Percentiles rank a stretch among this genome's conserved stretches.
Evolutionary conservation across 2,113 vertebrate genomes (phyloP).

Genomic region (Emydocephalus ijimae): DNA sequence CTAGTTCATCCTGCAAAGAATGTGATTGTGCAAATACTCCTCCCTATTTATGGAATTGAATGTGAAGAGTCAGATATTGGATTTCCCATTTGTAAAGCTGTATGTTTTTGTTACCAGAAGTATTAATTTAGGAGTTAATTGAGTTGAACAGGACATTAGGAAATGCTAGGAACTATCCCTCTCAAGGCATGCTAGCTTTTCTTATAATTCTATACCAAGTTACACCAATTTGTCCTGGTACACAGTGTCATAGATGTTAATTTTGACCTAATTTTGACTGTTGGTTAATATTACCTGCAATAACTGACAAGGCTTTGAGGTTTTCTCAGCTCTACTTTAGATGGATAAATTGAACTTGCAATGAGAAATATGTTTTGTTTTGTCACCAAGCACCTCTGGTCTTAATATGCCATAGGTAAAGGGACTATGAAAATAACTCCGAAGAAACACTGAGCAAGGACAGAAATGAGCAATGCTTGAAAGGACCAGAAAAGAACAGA

Average conservation of each 20-base stretch:
- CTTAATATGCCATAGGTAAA: background rate
- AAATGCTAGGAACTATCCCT: background rate
- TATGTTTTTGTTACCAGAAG: background rate
- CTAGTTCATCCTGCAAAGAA: background rate
- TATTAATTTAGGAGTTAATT: background rate
- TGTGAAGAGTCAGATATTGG: background rate
- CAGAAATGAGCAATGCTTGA: background rate
- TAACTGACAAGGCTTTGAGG: background rate
- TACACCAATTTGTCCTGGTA: background rate
- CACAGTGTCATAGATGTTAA: background rate
- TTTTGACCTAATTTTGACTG: background rate
- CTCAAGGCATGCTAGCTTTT: background rate
- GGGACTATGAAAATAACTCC: background rate
- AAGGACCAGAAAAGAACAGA: conserved; percentile 40
- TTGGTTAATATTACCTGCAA: background rate
- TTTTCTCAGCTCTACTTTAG: background rate
- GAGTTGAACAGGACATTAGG: background rate
- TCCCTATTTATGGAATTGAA: background rate
- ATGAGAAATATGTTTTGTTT: background rate
- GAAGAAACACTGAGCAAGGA: background rate
- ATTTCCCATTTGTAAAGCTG: background rate
- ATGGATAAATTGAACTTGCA: background rate
- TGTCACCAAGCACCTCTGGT: background rate
- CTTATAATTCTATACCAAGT: background rate
- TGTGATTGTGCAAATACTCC: background rate